Evolutionary conservation across 2,888 invertebrate genomes (phyloP).

Genomic region (Prenolepis imparis): DNA sequence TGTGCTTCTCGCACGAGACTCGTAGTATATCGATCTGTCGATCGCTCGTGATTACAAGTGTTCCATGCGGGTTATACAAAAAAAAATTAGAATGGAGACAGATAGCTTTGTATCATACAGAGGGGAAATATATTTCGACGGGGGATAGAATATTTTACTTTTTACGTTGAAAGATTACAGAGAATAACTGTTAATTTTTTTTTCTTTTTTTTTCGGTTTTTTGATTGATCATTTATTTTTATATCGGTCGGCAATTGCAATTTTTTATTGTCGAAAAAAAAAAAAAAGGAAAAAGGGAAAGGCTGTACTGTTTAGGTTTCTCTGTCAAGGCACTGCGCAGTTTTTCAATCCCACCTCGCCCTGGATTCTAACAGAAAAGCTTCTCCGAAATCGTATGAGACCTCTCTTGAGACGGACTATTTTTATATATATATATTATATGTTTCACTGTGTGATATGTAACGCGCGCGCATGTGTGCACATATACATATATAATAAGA

Average conservation of each 20-base stretch:
- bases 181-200: neutral
- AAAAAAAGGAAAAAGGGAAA: neutral
- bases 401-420: slow-evolving; percentile 43
- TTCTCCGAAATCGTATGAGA: slow-evolving; percentile 40
- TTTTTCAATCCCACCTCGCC: slow-evolving; percentile 33
- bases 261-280: neutral
- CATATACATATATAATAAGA: neutral
- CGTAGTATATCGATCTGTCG: slow-evolving; percentile 25
- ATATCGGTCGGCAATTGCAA: slow-evolving; percentile 10
- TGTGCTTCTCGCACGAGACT: slow-evolving; percentile 30
- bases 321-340: slow-evolving; percentile 48
- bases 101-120: slow-evolving; percentile 10
- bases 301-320: slow-evolving; percentile 43
- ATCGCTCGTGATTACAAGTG: neutral
- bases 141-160: neutral
- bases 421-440: slow-evolving; percentile 40
- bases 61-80: neutral
- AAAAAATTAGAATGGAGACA: slow-evolving; percentile 13
- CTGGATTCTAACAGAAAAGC: slow-evolving; percentile 49
- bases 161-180: neutral
- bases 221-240: slow-evolving; percentile 9
- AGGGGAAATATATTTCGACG: slow-evolving; percentile 11
- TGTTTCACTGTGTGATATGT: slow-evolving; percentile 44
- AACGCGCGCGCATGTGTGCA: slow-evolving; percentile 48
- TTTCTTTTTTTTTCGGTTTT: slow-evolving; percentile 5